Conservation (phyloP, 2,888 invertebrate genomes). For the Cyclophora albipunctata region DNA sequence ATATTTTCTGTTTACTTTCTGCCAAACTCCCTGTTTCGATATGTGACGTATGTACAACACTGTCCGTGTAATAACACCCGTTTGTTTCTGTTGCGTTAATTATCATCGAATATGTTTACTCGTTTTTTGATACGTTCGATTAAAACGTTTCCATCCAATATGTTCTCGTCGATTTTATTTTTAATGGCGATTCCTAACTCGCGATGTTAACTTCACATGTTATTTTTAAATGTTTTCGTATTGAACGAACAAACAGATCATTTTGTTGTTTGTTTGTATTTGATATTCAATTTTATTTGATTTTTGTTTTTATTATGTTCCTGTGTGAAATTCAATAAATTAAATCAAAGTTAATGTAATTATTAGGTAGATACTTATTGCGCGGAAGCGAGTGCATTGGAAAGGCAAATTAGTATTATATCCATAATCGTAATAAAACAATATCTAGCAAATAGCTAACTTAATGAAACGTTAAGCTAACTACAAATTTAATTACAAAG, state of each 20-base stretch:
- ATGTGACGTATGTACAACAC: constrained; percentile 48
- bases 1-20: constrained; percentile 76
- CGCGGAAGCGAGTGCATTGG: no score
- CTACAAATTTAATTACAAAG: constrained; percentile 14
- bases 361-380: no score
- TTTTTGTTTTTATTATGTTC: not conserved
- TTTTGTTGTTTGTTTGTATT: no score
- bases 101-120: constrained; percentile 56
- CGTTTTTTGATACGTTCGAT: constrained; percentile 41
- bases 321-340: not conserved
- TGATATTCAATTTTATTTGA: no score
- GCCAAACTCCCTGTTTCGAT: constrained; percentile 67
- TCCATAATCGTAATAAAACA: no score
- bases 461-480: constrained; percentile 2
- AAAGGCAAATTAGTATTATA: no score
- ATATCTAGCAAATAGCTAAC: not conserved
- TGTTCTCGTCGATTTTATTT: constrained; percentile 17
- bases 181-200: constrained; percentile 12
- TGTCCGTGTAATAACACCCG: constrained; percentile 32
- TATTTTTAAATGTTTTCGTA: constrained; percentile 2
- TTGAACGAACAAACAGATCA: no score
- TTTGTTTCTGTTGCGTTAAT: constrained; percentile 63
- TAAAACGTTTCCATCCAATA: constrained; percentile 28
- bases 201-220: constrained; percentile 4
- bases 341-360: no score